Base-by-base conservation (phyloP, 1,140 invertebrate species). In the Magallana ariakensis region DNA sequence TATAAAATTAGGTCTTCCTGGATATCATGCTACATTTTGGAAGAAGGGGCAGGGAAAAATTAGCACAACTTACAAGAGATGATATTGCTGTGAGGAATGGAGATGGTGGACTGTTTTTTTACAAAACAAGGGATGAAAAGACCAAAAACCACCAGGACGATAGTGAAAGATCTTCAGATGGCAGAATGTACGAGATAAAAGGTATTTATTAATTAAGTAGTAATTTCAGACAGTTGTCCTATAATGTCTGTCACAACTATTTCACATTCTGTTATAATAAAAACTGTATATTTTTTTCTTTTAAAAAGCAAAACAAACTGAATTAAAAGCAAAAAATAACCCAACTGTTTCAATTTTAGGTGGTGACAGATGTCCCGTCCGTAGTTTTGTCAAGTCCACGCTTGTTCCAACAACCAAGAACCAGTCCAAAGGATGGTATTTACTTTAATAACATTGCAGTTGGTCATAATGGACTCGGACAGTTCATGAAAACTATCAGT, bases 271-370 rank as follows among this genome's bases (percentile, higher is more conserved):
- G 11, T 58, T 11, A 58, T 13, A 13, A 75, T 16, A 75, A 33
- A 22, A 75, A 75, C 11, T 22, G 26, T 5, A 16, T 75, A 19
- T 5, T 0, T n/a, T n/a, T n/a, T 19, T 75, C 33, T 33, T 33
- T 33, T 33, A 33, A 33, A 33, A 33, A 33, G 33, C 33, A 33
- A 33, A 33, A 33, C 33, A 33, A 33, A 33, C 33, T 33, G 33
- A 33, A 33, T 33, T 33, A 3, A 33, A 33, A 4, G 33, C 11
- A 22, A 75, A 7, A 11, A 22, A 75, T 75, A 75, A 94, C 85
- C 6, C 94, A 85, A 3, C 94, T 95, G 16, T 1, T 19, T 5
- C 57, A 58, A 58, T 87, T 82, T 83, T 16, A 87, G 85, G 82
- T 55, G 83, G 57, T 66, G 55, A 75, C 53, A 58, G 82, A 58